A percentile compares a stretch with the other conserved stretches of the same genome.
These are phyloP conservation scores for Mesorhabditis sp. DNA, from an alignment of 2,888 invertebrate species.

Conservation along the genomic window DNA sequence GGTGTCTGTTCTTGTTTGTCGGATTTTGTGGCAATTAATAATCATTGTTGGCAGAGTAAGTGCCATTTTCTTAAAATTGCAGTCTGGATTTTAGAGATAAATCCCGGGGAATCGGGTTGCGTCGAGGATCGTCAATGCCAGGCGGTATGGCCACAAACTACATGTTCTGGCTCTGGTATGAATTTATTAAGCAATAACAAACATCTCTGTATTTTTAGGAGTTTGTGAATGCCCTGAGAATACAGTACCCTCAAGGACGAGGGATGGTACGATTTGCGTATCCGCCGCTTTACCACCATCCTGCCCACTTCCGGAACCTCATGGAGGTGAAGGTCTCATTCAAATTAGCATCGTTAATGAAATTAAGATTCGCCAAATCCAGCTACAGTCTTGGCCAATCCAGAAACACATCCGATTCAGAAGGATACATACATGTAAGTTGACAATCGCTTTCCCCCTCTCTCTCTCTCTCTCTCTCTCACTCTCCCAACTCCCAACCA, in stretches of 20 bases:
- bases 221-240: slow-evolving; percentile 51
- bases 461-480: too few relatives aligned
- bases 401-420: slow-evolving; percentile 44
- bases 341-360: background rate
- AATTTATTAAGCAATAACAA: background rate
- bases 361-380: slow-evolving; percentile 36
- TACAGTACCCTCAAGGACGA: slow-evolving; percentile 35
- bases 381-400: slow-evolving; percentile 51
- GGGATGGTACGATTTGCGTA: slow-evolving; percentile 51
- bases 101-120: slow-evolving; percentile 53
- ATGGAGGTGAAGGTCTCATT: slow-evolving; percentile 22
- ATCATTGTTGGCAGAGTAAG: slow-evolving; percentile 54
- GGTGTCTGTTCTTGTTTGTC: slow-evolving; percentile 46
- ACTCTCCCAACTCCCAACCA: background rate
- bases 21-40: slow-evolving; percentile 49
- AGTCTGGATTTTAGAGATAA: slow-evolving; percentile 41
- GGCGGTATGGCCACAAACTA: slow-evolving; percentile 53
- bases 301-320: slow-evolving; percentile 50
- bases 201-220: slow-evolving; percentile 11
- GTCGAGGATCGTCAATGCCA: slow-evolving; percentile 51
- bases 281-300: slow-evolving; percentile 44
- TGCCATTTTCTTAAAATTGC: background rate
- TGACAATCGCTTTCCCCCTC: background rate
- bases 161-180: slow-evolving; percentile 33
- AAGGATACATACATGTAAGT: slow-evolving; percentile 48